These are phyloP conservation scores for Lampropteryx suffumata DNA, from an alignment of 2,888 invertebrate species.

Conservation along the genomic window DNA sequence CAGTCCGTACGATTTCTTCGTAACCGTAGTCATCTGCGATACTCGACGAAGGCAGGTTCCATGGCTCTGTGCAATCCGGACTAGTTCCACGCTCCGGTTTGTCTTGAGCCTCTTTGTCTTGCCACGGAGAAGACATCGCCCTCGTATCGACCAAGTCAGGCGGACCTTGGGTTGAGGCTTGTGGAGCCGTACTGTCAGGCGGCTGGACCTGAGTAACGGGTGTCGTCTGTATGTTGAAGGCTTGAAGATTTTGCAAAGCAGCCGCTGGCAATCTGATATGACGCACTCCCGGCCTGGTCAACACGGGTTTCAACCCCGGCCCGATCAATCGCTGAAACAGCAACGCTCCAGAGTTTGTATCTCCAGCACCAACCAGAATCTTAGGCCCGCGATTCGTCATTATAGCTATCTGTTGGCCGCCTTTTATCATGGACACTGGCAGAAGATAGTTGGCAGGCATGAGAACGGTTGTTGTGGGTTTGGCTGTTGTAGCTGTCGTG, in stretches of 20 bases:
- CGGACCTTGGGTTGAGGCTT: slow-evolving; percentile 58
- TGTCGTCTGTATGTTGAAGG: slow-evolving; percentile 61
- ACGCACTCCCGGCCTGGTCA: slow-evolving; percentile 82
- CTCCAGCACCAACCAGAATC: slow-evolving; percentile 70
- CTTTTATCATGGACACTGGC: slow-evolving; percentile 88
- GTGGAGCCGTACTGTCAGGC: slow-evolving; percentile 63
- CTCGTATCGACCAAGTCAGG: slow-evolving; percentile 69
- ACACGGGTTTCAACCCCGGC: slow-evolving; percentile 81
- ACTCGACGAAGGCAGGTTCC: slow-evolving; percentile 61
- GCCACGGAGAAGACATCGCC: slow-evolving; percentile 66
- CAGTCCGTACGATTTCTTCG: slow-evolving; percentile 69
- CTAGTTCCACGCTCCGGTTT: slow-evolving; percentile 66
- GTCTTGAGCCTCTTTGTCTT: slow-evolving; percentile 56
- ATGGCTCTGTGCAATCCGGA: slow-evolving; percentile 70
- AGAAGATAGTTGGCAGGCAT: slow-evolving; percentile 89
- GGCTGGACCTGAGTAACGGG: slow-evolving; percentile 54
- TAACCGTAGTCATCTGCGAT: slow-evolving; percentile 67
- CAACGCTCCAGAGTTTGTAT: slow-evolving; percentile 84
- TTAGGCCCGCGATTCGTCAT: slow-evolving; percentile 87
- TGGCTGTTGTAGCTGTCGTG: slow-evolving; percentile 77
- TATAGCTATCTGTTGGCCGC: slow-evolving; percentile 88
- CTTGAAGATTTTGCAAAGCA: slow-evolving; percentile 71
- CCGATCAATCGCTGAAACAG: slow-evolving; percentile 86
- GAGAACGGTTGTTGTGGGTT: slow-evolving; percentile 85
- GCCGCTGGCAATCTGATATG: slow-evolving; percentile 74